A percentile compares a stretch with the other conserved stretches of the same genome.
Conservation (phyloP, 2,797 vertebrate genomes). For the Lophius americanus region DNA sequence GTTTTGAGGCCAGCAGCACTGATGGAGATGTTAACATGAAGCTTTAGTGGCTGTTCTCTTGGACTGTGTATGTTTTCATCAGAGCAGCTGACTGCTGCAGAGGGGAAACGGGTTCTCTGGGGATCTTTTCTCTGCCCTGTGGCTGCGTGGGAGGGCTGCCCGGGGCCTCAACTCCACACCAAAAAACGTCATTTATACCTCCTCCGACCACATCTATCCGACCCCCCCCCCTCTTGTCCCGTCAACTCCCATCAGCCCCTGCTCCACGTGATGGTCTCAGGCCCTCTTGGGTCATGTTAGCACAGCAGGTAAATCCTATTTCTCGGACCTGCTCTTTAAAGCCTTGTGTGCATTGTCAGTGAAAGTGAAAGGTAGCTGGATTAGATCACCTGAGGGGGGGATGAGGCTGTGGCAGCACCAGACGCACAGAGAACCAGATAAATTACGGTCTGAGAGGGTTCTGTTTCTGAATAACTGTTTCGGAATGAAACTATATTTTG, state of each 20-base stretch:
- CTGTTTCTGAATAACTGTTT: too few species aligned
- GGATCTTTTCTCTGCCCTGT: background rate
- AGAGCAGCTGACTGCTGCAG: background rate
- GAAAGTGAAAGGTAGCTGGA: background rate
- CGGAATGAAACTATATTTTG: background rate
- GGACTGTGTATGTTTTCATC: background rate
- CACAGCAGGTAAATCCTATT: conserved; percentile 7
- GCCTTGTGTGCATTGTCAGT: conserved; percentile 4
- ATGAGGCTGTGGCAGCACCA: background rate
- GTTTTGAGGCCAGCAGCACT: background rate
- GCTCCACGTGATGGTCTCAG: background rate
- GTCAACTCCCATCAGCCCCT: background rate
- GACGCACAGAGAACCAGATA: background rate
- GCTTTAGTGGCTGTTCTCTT: conserved; percentile 16
- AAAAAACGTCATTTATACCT: conserved; percentile 26
- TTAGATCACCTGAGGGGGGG: conserved; percentile 10
- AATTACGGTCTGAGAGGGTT: too few species aligned
- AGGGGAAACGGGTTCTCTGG: conserved; percentile 12
- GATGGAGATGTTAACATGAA: conserved; percentile 36
- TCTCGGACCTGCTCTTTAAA: conserved; percentile 10
- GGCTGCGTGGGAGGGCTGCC: conserved; percentile 18
- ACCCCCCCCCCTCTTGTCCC: background rate
- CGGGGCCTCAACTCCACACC: background rate
- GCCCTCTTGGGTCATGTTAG: background rate
- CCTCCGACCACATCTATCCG: background rate